These are phyloP conservation scores for Eidolon helvum DNA, from an alignment of 2,113 vertebrate genomes.

Conservation along the genomic window DNA sequence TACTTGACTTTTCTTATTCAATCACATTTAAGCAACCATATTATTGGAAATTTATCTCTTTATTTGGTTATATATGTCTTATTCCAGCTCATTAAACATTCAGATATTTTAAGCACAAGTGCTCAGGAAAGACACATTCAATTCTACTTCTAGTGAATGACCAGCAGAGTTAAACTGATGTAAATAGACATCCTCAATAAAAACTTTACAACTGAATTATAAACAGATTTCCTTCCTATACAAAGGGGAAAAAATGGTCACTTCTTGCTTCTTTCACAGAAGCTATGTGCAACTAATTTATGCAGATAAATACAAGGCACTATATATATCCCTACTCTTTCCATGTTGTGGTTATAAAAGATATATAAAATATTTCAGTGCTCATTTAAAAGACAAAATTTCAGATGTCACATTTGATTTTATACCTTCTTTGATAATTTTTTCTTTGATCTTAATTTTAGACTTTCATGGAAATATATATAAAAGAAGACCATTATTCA, in stretches of 20 bases:
- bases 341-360: not conserved
- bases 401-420: not conserved
- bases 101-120: not conserved
- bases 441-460: constrained; percentile 28
- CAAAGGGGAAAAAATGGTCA: not conserved
- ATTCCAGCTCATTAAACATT: not conserved
- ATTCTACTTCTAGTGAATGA: not conserved
- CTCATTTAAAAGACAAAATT: not conserved
- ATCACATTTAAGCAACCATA: not conserved
- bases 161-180: not conserved
- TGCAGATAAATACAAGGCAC: not conserved
- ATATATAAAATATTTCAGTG: not conserved
- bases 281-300: not conserved
- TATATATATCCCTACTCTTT: not conserved
- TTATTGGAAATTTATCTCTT: not conserved
- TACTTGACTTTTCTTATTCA: not conserved
- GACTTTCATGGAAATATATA: not conserved
- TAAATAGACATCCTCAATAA: not conserved
- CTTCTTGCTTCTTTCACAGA: constrained; percentile 22
- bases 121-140: not conserved
- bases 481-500: not conserved
- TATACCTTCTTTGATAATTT: not conserved
- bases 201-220: not conserved
- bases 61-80: not conserved
- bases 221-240: not conserved